A percentile compares a stretch with the other conserved stretches of the same genome.
Conservation (phyloP, 2,113 vertebrate genomes). For the Rousettus leschenaultii region DNA sequence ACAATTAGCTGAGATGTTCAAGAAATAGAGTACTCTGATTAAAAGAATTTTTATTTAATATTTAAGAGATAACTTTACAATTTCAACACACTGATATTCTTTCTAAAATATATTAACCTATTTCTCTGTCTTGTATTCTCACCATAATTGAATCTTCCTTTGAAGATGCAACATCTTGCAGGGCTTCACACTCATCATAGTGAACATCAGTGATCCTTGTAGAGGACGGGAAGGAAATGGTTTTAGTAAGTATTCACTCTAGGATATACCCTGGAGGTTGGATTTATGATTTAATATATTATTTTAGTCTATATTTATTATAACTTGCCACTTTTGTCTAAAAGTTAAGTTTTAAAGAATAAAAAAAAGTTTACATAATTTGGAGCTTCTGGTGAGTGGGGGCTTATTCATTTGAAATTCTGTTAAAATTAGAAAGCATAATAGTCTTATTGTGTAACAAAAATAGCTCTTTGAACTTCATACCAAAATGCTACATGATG, state of each 20-base stretch:
- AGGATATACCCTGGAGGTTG: not conserved
- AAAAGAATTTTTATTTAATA: not conserved
- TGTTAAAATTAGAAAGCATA: slow-evolving; percentile 40
- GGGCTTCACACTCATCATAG: not conserved
- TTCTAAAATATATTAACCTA: not conserved
- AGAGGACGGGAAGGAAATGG: not conserved
- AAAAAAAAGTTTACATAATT: not conserved
- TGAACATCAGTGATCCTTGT: not conserved
- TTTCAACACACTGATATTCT: not conserved
- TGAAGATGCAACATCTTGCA: not conserved
- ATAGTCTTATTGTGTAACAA: not conserved
- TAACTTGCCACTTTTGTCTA: not conserved
- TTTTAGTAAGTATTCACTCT: not conserved
- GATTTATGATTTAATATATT: slow-evolving; percentile 10
- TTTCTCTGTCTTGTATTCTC: not conserved
- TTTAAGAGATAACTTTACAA: not conserved
- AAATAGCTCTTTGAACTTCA: not conserved
- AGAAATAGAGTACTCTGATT: not conserved
- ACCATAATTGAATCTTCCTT: slow-evolving; percentile 20
- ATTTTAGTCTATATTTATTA: not conserved
- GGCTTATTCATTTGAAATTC: not conserved
- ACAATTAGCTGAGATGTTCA: not conserved
- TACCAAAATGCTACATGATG: not conserved
- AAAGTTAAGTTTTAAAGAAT: not conserved
- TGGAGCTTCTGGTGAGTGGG: not conserved